A percentile compares a stretch with the other conserved stretches of the same genome.
Evolutionary conservation across 1,140 invertebrate genomes (phyloP).

Genomic region (Myzus persicae): DNA sequence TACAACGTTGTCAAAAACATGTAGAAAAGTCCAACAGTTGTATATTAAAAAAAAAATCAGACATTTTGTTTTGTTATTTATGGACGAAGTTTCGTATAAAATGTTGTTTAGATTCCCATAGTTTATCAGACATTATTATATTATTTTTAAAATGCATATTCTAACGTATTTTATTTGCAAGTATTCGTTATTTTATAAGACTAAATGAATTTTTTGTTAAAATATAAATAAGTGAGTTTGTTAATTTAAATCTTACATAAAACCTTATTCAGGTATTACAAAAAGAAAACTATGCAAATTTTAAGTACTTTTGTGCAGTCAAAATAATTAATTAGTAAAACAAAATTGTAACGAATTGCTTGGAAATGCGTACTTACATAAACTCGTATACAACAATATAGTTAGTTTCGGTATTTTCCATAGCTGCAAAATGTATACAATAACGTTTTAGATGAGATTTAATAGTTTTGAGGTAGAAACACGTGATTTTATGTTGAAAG

Average conservation of each 20-base stretch:
- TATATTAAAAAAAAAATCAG: not conserved
- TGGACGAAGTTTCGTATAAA: not conserved
- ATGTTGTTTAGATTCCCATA: not conserved
- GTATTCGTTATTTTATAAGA: not conserved
- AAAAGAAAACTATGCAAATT: not conserved
- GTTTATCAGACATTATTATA: not conserved
- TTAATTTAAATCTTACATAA: not conserved
- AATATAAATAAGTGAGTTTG: not conserved
- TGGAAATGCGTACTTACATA: not conserved
- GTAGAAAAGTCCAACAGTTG: not conserved
- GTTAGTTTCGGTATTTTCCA: not conserved
- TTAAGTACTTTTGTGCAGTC: not conserved
- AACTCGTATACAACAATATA: not conserved
- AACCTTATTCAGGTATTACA: not conserved
- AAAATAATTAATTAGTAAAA: not conserved
- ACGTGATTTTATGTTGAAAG: not conserved
- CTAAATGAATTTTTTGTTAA: not conserved
- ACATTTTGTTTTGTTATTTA: not conserved
- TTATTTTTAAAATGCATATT: not conserved
- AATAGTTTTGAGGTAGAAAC: constrained; percentile 12
- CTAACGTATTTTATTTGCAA: not conserved
- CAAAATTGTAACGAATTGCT: not conserved
- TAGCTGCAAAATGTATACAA: not conserved
- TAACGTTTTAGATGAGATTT: not conserved
- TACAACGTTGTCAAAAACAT: not conserved